Evolutionary conservation across 2,888 invertebrate genomes (phyloP).

Genomic region (Platypus cylindrus): DNA sequence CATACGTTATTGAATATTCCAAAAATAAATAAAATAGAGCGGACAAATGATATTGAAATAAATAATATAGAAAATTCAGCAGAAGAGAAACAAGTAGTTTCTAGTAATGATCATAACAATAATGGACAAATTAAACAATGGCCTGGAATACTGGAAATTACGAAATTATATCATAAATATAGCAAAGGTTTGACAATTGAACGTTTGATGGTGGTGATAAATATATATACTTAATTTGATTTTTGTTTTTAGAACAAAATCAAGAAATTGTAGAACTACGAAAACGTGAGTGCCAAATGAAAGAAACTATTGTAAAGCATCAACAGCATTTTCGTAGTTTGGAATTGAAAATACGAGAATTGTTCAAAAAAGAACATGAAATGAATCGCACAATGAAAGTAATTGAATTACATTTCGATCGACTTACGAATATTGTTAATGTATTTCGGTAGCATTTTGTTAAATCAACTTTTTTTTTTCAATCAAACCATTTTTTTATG

Average conservation of each 20-base stretch:
- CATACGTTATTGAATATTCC: constrained; percentile 11
- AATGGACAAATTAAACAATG: constrained; percentile 26
- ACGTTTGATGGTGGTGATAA: too few relatives aligned
- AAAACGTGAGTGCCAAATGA: constrained; percentile 36
- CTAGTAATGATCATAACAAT: constrained; percentile 7
- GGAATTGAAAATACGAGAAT: constrained; percentile 27
- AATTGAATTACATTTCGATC: constrained; percentile 29
- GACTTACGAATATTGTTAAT: constrained; percentile 30
- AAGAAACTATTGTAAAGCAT: constrained; percentile 39
- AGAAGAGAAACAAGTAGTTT: constrained; percentile 9
- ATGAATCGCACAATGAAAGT: constrained; percentile 28
- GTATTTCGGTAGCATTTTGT: constrained; percentile 31
- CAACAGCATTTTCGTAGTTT: constrained; percentile 36
- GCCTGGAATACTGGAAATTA: constrained; percentile 40
- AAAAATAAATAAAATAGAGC: constrained; percentile 6
- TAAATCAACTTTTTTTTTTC: neutral
- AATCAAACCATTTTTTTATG: too few relatives aligned
- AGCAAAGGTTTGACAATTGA: constrained; percentile 36
- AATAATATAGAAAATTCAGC: constrained; percentile 9
- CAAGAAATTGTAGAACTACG: constrained; percentile 37
- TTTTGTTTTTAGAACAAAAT: constrained; percentile 37
- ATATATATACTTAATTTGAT: constrained; percentile 1
- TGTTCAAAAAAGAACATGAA: constrained; percentile 27
- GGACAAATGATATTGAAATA: constrained; percentile 1
- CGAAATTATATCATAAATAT: constrained; percentile 40